A percentile compares a stretch with the other conserved stretches of the same genome.
These are phyloP conservation scores for Sarcophaga carnaria DNA, from an alignment of 2,888 invertebrate species.

Conservation along the genomic window DNA sequence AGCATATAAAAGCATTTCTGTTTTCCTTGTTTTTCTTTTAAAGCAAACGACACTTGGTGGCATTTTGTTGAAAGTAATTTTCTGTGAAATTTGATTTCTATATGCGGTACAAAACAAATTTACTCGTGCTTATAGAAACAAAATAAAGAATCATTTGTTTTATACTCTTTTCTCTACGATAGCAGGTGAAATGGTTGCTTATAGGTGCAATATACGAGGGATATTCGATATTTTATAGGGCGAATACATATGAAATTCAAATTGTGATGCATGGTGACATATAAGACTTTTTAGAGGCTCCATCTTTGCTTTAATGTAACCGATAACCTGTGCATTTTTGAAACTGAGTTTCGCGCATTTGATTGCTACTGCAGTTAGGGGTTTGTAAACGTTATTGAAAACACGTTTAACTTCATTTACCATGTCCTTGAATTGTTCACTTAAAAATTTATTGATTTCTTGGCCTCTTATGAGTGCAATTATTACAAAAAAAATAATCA, in stretches of 20 bases:
- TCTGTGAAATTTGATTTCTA: conserved; percentile 69
- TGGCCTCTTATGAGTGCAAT: too few species aligned
- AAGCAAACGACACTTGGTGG: conserved; percentile 64
- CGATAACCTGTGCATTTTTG: background rate
- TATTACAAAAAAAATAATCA: too few species aligned
- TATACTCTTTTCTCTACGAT: background rate
- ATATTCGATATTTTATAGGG: background rate
- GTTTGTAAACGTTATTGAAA: too few species aligned
- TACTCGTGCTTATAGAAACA: conserved; percentile 8
- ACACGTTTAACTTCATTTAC: too few species aligned
- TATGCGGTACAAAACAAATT: conserved; percentile 24
- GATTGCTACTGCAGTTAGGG: too few species aligned
- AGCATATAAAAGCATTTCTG: conserved; percentile 52
- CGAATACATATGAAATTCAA: too few species aligned
- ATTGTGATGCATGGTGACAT: too few species aligned
- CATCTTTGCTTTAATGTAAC: background rate
- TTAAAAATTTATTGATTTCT: too few species aligned
- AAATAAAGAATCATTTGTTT: conserved; percentile 20
- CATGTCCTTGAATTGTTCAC: too few species aligned
- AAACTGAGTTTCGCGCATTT: too few species aligned
- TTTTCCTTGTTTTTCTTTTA: conserved; percentile 14
- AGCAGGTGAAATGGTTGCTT: background rate
- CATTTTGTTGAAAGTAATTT: conserved; percentile 68
- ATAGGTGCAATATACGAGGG: conserved; percentile 21
- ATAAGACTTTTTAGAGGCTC: too few species aligned